Percentiles rank a stretch among this genome's conserved stretches.
Evolutionary conservation across 2,888 invertebrate species (phyloP).

Genomic region (Stenodema calcarata): DNA sequence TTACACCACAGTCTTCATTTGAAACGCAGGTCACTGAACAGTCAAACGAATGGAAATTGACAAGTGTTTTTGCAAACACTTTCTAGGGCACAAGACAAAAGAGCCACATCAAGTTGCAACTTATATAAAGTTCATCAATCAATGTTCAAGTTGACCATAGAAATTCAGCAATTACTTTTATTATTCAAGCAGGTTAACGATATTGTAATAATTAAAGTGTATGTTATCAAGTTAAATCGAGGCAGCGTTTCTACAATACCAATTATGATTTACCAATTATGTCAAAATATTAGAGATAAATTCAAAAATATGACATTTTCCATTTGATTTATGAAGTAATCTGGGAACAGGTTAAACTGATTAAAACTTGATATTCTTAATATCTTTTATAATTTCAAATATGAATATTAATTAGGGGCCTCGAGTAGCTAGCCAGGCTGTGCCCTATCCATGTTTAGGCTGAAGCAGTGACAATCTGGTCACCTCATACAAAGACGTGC

Average conservation of each 20-base stretch:
- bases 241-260: neutral
- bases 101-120: too few species aligned
- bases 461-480: too few species aligned
- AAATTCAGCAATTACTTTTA: neutral
- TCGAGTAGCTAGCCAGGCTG: too few species aligned
- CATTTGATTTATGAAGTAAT: neutral
- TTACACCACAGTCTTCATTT: conserved; percentile 84
- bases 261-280: neutral
- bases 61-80: neutral
- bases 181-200: neutral
- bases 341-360: neutral
- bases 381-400: too few species aligned
- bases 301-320: neutral
- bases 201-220: neutral
- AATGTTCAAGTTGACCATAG: too few species aligned
- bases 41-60: neutral
- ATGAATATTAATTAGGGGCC: too few species aligned
- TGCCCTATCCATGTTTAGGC: too few species aligned
- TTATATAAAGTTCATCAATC: too few species aligned
- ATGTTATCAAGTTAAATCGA: neutral
- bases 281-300: neutral
- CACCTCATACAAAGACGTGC: too few species aligned
- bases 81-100: too few species aligned
- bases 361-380: too few species aligned
- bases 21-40: conserved; percentile 74